phyloP scores from a whole-genome alignment of 2,113 vertebrate species.

The Tricholaema leucomelas region DNA sequence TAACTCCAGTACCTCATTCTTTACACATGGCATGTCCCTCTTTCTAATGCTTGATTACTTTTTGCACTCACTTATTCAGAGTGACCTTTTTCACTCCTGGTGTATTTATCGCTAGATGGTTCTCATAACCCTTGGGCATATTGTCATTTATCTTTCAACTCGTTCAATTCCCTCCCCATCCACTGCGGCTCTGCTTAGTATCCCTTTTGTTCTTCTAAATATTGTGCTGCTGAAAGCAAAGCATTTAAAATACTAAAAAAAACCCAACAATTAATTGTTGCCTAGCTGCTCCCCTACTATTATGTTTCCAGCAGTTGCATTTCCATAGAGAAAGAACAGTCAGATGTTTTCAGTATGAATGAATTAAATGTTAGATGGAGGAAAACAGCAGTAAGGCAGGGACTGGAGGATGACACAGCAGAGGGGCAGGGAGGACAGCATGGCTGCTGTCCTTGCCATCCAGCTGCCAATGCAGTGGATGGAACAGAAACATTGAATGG shows the following conservation, averaged over 20 bases:
- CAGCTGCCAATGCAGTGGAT: neutral
- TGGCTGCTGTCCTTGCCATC: neutral
- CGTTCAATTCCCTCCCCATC: constrained; percentile 33
- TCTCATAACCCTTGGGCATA: constrained; percentile 66
- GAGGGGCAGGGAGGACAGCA: neutral
- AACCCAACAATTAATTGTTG: neutral
- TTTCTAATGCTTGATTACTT: constrained; percentile 71
- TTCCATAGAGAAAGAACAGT: neutral
- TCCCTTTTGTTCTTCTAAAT: constrained; percentile 52
- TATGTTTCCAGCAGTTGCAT: neutral
- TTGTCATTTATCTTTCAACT: constrained; percentile 68
- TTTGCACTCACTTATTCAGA: constrained; percentile 56
- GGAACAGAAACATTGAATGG: neutral
- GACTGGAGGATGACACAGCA: neutral
- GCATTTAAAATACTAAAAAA: neutral
- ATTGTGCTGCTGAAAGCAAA: constrained; percentile 34
- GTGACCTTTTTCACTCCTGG: constrained; percentile 54
- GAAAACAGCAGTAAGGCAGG: neutral
- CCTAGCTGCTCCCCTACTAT: neutral
- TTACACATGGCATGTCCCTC: constrained; percentile 47
- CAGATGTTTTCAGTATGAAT: neutral
- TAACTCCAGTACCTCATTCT: constrained; percentile 47
- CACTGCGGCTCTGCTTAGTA: constrained; percentile 6
- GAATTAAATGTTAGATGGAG: neutral
- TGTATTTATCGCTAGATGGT: constrained; percentile 56